Evolutionary conservation across 1,140 invertebrate genomes (phyloP).

Genomic region (Drosophila littoralis): DNA sequence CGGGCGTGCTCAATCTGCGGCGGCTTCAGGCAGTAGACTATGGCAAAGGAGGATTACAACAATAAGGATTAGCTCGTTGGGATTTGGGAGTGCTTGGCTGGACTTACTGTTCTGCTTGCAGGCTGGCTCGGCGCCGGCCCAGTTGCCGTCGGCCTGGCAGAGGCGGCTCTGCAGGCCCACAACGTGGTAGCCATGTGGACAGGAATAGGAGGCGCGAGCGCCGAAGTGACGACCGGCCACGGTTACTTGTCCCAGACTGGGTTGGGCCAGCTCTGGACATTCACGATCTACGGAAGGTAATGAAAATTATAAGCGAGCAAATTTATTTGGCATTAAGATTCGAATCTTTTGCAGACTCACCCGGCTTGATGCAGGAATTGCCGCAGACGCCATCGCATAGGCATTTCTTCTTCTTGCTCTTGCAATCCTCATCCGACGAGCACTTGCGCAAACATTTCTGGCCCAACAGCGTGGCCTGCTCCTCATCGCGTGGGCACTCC

Average conservation of each 20-base stretch:
- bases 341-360: slow-evolving; percentile 75
- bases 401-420: slow-evolving; percentile 98
- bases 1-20: slow-evolving; percentile 94
- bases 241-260: slow-evolving; percentile 89
- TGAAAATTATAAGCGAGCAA: too few relatives aligned
- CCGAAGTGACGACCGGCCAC: slow-evolving; percentile 91
- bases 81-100: background rate
- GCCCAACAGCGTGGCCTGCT: slow-evolving; percentile 87
- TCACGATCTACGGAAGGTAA: slow-evolving; percentile 89
- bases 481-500: slow-evolving; percentile 92
- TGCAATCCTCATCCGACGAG: slow-evolving; percentile 97
- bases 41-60: background rate
- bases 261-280: slow-evolving; percentile 90
- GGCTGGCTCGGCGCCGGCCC: slow-evolving; percentile 93
- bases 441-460: slow-evolving; percentile 97
- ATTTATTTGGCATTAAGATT: background rate
- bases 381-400: slow-evolving; percentile 98
- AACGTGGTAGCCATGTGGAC: slow-evolving; percentile 93
- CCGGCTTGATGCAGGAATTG: slow-evolving; percentile 97
- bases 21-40: slow-evolving; percentile 94
- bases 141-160: slow-evolving; percentile 96
- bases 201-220: slow-evolving; percentile 91
- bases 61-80: background rate
- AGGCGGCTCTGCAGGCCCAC: slow-evolving; percentile 93
- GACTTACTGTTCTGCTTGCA: slow-evolving; percentile 94